Evolutionary conservation across 2,888 invertebrate species (phyloP), one percentile per base, ranked within the genome.

Genomic region (Syrista parreyssii): DNA sequence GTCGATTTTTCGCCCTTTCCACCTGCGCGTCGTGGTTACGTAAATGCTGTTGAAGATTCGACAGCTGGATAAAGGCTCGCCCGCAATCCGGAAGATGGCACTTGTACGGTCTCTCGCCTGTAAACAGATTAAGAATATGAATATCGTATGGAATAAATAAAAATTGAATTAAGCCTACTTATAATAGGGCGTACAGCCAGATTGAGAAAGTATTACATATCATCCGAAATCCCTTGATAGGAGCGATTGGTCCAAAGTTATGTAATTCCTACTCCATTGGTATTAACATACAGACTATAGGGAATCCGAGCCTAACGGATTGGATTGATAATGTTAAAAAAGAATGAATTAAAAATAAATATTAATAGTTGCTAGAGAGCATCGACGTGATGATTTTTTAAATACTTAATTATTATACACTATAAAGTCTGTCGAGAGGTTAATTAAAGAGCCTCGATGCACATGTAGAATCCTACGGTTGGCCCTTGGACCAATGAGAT

Each of bases 71-170:
- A 93, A 98, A 98, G 83, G 98, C 98, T 87, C 98, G 94, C 76
- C 98, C 98, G 92, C 98, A 98, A 89, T 98, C 98, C 78, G 98
- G 97, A 87, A 98, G 94, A 92, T 98, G 98, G 92, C 98, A 99
- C 93, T 98, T 97, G 94, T 98, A 99, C 74, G 98, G 98, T 86
- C 98, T 95, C 93, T 98, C 98, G 88, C 98, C 98, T 71, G 71
- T 32, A 71, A 71, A 31, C 32, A 71, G 71, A 71, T 55, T 1
- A 55, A 1, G 9, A 55, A 23, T 55, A 9, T 55, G 6, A 55
- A 9, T 55, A 2, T 55, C 55, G 23, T 2, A 2, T 55, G 23
- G 6, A 2, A 55, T 9, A 55, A 55, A 55, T 55, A 55, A 2
- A 55, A 55, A 3, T 23, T 9, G 9, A 23, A 9, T 55, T 23